These are phyloP conservation scores for Tamandua tetradactyla DNA, from an alignment of 2,797 vertebrate species.

Conservation along the genomic window DNA sequence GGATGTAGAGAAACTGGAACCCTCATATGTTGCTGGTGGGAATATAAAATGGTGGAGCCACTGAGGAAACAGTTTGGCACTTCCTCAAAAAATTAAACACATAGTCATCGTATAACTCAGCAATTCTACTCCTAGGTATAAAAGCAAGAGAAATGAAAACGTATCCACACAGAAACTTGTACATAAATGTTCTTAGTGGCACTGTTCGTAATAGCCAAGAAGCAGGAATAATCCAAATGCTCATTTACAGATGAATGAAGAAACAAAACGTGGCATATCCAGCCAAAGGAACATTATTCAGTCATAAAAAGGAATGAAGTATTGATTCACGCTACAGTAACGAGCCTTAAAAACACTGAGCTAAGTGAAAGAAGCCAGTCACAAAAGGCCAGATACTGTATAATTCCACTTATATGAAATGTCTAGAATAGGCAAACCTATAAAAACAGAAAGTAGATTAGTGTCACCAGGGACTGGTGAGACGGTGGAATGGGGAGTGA, in stretches of 20 bases:
- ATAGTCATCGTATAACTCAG: background rate
- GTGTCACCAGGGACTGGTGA: background rate
- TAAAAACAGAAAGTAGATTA: background rate
- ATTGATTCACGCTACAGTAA: background rate
- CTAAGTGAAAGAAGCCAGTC: background rate
- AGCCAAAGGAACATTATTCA: background rate
- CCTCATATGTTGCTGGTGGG: background rate
- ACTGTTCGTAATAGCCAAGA: background rate
- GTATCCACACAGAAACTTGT: background rate
- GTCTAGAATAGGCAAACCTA: background rate
- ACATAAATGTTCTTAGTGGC: background rate
- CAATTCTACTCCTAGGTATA: background rate
- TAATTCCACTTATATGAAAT: background rate
- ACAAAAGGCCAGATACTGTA: background rate
- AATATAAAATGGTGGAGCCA: background rate
- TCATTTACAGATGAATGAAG: background rate
- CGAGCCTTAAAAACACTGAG: background rate
- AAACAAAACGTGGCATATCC: background rate
- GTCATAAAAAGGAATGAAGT: background rate
- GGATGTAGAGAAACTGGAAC: background rate
- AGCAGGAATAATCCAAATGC: background rate
- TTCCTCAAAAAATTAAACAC: background rate
- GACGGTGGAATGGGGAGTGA: background rate
- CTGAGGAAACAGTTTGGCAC: background rate
- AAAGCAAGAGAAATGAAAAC: conserved; percentile 33